Evolutionary conservation across 2,888 invertebrate genomes (phyloP).

Genomic region (Cephus runcator): DNA sequence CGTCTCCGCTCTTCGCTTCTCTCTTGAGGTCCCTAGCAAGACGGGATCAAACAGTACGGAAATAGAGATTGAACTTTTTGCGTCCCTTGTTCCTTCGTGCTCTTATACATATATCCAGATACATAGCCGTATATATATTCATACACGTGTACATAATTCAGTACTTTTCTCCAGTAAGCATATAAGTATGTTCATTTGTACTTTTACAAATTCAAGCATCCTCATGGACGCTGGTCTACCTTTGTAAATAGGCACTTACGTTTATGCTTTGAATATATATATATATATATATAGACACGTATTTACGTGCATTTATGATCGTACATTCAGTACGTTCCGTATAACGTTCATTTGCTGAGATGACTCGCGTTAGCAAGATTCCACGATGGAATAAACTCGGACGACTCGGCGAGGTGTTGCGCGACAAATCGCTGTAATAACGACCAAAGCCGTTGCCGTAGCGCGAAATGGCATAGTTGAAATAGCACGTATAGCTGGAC

Average conservation of each 20-base stretch:
- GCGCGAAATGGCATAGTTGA: not conserved
- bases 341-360: not conserved
- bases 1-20: not conserved
- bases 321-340: not conserved
- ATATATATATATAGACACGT: not conserved
- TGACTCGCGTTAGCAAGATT: not conserved
- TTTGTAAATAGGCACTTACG: not conserved
- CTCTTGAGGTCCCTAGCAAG: not conserved
- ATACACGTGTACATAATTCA: not conserved
- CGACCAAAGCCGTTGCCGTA: not conserved
- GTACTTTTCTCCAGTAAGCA: not conserved
- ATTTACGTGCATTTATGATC: not conserved
- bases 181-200: not conserved
- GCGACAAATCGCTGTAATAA: not conserved
- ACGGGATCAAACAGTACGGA: slow-evolving; percentile 43
- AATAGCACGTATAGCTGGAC: not conserved
- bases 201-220: not conserved
- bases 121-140: not conserved
- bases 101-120: not conserved
- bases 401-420: not conserved
- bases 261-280: not conserved
- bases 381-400: not conserved
- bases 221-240: not conserved
- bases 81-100: slow-evolving; percentile 7
- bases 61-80: slow-evolving; percentile 33